Base-by-base conservation (phyloP, 1,140 invertebrate species). In the Bombus ignitus region DNA sequence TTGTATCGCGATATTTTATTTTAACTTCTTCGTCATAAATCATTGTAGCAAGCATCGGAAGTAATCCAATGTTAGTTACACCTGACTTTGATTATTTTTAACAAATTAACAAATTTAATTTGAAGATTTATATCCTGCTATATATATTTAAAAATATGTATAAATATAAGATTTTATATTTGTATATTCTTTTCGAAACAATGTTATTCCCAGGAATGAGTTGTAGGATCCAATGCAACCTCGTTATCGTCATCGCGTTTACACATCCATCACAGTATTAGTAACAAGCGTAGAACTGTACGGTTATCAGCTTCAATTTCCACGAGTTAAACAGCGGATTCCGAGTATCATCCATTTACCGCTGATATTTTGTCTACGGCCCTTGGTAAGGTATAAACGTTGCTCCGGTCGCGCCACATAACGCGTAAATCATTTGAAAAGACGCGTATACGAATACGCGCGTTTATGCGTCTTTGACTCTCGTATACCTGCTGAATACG, bases 281-380 rank as follows among this genome's bases (percentile, higher is more conserved):
- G n/a, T 44, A 62, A 44, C 39, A 8, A 25, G 35, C 79, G 62
- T 42, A 44, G 65, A 73, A 47, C 66, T 37, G 32, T 42, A 9
- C 35, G 42, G 74, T 89, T 91, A 90, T 90, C 87, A 84, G 81
- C 62, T 83, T 70, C 25, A 57, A 53, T 81, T 88, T 86, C 83
- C 53, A 77, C 79, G 47, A 77, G 70, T 70, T 68, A 86, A 89
- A 88, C 91, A 92, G 81, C 89, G 85, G 83, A 87, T 93, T 93
- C 83, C 59, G 82, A 90, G 92, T 92, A 93, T 92, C 90, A 88
- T 91, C 88, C 75, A 79, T 80, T 84, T 74, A 80, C 87, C 86
- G 90, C 83, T 88, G 88, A 91, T 94, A 93, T 94, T 94, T 93
- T 90, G 93, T 94, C 93, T 94, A 92, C 92, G 86, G 68, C 37